These are phyloP conservation scores for Muscicapa comitata DNA, from an alignment of 2,797 vertebrate species.

Conservation along the genomic window DNA sequence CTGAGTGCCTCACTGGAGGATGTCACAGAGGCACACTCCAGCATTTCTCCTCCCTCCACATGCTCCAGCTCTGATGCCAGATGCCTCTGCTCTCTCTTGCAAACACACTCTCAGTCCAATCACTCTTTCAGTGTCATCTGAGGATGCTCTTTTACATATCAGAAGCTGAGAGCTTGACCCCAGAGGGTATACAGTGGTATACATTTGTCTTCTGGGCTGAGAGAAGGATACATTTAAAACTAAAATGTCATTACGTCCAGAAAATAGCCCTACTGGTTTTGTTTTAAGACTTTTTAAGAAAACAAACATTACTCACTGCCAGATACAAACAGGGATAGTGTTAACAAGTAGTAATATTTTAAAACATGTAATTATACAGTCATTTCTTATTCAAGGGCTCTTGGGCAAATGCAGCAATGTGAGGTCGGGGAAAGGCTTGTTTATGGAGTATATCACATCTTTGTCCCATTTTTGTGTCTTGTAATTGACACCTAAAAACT, in stretches of 20 bases:
- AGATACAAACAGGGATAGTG: not conserved
- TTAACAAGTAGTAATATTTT: not conserved
- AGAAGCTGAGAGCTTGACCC: not conserved
- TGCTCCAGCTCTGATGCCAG: not conserved
- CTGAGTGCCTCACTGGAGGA: constrained; percentile 17
- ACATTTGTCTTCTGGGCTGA: not conserved
- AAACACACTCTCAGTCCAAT: not conserved
- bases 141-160: not conserved
- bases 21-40: constrained; percentile 33
- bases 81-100: constrained; percentile 6
- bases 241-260: not conserved
- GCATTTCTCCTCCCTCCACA: constrained; percentile 31
- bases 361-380: not conserved
- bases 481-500: not conserved
- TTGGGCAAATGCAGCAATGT: not conserved
- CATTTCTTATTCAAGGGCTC: not conserved
- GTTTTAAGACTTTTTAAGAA: not conserved
- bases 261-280: not conserved
- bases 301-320: not conserved
- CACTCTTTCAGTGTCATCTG: constrained; percentile 3
- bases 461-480: not conserved
- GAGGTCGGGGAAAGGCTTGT: not conserved
- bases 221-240: not conserved
- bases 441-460: not conserved
- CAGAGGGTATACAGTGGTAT: not conserved